Base-by-base conservation (phyloP, 2,888 invertebrate genomes). In the Leptopterna dolabrata region DNA sequence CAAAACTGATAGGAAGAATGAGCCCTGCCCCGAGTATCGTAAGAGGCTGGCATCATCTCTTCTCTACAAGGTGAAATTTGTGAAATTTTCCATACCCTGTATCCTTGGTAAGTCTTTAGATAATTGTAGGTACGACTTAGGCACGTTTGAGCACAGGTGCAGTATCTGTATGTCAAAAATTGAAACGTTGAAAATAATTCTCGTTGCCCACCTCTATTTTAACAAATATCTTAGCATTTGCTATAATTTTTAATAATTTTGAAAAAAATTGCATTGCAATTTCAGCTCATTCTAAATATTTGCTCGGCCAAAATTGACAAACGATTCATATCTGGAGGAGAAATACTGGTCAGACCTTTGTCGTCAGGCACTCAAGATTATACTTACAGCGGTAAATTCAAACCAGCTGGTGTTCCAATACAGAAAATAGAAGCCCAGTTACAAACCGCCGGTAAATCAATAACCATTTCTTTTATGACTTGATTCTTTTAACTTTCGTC, bases 61-160 rank as follows among this genome's bases (percentile, higher is more conserved):
- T 24, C 95, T 97, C 91, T 97, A 97, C 91, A 97, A 97, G 94
- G 96, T 95, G 86, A 90, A 24, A 4, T 73, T 14, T 73, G 3
- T 19, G 4, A 36, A 36, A n/a, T n/a, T n/a, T n/a, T n/a, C n/a
- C n/a, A n/a, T n/a, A n/a, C n/a, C 47, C 47, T 47, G 47, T 47
- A 47, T 47, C 11, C 14, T 47, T 47, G 47, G 14, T 47, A 14
- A 47, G 14, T 19, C 19, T 16, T 70, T 70, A 70, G 19, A n/a
- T 70, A 70, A 11, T 19, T 11, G 9, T n/a, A n/a, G n/a, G n/a
- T n/a, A n/a, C n/a, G n/a, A n/a, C n/a, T n/a, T n/a, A n/a, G n/a
- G n/a, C n/a, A n/a, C n/a, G n/a, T n/a, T n/a, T n/a, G n/a, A n/a
- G n/a, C n/a, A n/a, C n/a, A n/a, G n/a, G n/a, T n/a, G n/a, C n/a